phyloP scores from a whole-genome alignment of 2,113 vertebrate species.

The Antigone vipio region DNA sequence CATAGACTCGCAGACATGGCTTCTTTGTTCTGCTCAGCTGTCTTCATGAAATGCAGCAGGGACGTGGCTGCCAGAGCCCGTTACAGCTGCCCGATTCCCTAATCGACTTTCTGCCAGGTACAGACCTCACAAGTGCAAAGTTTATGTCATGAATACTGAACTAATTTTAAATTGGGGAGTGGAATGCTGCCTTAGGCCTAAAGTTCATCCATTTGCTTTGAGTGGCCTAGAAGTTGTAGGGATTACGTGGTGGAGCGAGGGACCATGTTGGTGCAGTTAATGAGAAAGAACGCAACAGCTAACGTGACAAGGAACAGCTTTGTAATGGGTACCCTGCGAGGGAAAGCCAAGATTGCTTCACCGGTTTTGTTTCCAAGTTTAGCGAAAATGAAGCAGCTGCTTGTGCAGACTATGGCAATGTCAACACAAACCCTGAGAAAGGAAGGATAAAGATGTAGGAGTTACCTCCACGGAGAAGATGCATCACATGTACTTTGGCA shows the following conservation, averaged over 20 bases:
- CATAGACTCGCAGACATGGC: neutral
- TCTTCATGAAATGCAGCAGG: neutral
- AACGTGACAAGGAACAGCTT: fast-evolving
- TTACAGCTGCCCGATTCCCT: neutral
- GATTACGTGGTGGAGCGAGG: neutral
- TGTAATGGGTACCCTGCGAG: fast-evolving
- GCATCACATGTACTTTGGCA: fast-evolving
- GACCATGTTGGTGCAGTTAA: neutral
- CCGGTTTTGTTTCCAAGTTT: neutral
- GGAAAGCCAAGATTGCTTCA: neutral
- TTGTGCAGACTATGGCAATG: neutral
- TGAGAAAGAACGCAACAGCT: neutral
- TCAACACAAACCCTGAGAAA: neutral
- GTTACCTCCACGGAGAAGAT: neutral
- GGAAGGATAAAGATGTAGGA: neutral
- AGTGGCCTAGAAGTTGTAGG: neutral
- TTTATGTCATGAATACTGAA: neutral
- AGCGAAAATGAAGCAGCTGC: neutral
- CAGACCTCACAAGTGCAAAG: neutral
- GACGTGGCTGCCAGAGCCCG: neutral
- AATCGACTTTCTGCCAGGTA: neutral
- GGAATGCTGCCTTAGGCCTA: neutral
- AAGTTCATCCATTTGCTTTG: neutral
- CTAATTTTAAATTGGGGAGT: neutral
- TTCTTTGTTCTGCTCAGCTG: neutral